Conservation (phyloP, 2,797 vertebrate species). For the Streptopelia turtur region DNA sequence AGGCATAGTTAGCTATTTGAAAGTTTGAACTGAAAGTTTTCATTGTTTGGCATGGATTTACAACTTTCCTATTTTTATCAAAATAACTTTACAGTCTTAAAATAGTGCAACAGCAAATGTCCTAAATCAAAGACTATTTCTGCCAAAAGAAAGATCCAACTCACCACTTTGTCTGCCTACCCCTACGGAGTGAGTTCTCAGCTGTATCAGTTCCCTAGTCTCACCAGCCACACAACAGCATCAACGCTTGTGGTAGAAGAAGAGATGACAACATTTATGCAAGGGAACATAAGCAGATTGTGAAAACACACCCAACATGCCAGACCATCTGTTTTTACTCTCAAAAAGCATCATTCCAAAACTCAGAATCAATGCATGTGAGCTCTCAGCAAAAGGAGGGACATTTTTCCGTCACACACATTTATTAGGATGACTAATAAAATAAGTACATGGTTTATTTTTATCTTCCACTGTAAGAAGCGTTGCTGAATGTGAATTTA, state of each 20-base stretch:
- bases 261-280: background rate
- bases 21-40: background rate
- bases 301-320: background rate
- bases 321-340: background rate
- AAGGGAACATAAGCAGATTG: background rate
- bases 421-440: background rate
- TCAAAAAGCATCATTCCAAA: background rate
- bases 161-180: background rate
- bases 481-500: background rate
- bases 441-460: background rate
- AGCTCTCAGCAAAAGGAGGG: background rate
- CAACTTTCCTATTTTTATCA: background rate
- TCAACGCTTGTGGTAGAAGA: background rate
- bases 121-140: background rate
- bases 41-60: background rate
- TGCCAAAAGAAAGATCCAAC: background rate
- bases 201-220: background rate
- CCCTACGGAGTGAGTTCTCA: background rate
- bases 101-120: background rate
- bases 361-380: background rate
- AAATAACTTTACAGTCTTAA: background rate
- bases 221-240: background rate
- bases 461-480: background rate
- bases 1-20: background rate
- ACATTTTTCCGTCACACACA: background rate